Conservation (phyloP, 2,888 invertebrate genomes). For the Xestia ashworthii region DNA sequence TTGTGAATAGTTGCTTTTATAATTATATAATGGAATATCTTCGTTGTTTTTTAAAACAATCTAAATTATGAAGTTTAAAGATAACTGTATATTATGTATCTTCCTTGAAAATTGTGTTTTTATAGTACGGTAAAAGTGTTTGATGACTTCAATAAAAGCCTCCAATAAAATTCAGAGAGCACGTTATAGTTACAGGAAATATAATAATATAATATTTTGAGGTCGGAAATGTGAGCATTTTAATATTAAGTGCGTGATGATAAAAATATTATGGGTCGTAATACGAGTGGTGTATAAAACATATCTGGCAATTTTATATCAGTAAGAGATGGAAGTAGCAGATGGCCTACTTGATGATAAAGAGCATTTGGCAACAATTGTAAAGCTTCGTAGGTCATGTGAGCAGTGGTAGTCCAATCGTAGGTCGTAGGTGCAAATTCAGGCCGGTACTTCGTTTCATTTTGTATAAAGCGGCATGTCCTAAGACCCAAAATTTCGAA, state of each 20-base stretch:
- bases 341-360: background rate
- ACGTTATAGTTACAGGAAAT: constrained; percentile 7
- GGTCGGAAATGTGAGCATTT: constrained; percentile 23
- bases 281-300: constrained; percentile 22
- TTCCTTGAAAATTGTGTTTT: background rate
- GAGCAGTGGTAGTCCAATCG: background rate
- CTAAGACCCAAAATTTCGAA: background rate
- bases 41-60: background rate
- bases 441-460: background rate
- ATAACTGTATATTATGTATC: background rate
- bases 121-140: background rate
- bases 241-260: constrained; percentile 11
- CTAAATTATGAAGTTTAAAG: background rate
- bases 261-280: constrained; percentile 36
- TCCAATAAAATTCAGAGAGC: constrained; percentile 17
- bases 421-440: background rate
- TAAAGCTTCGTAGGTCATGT: background rate
- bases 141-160: constrained; percentile 30
- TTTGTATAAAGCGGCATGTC: background rate
- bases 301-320: background rate
- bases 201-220: constrained; percentile 20
- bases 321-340: background rate
- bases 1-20: background rate
- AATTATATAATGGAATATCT: background rate
- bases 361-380: background rate